These are phyloP conservation scores for Irena cyanogastra DNA, from an alignment of 2,113 vertebrate species.

Conservation along the genomic window DNA sequence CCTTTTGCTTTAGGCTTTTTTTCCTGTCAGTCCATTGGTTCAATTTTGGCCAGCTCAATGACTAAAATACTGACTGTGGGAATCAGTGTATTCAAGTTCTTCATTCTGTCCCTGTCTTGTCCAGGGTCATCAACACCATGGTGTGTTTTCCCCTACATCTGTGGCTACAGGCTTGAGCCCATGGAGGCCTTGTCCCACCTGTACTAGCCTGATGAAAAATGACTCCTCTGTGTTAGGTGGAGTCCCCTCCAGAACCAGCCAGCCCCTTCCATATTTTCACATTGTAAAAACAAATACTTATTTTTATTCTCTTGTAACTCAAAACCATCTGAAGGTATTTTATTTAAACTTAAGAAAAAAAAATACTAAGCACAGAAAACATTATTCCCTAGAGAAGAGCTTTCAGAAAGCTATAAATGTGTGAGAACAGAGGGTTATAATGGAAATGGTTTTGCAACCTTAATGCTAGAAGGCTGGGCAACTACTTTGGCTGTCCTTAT, in stretches of 20 bases:
- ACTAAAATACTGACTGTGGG: not conserved
- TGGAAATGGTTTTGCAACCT: not conserved
- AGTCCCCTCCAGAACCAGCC: not conserved
- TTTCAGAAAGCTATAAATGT: slow-evolving; percentile 39
- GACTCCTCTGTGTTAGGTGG: not conserved
- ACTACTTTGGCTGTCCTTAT: slow-evolving; percentile 12
- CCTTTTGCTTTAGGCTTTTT: not conserved
- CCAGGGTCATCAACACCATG: not conserved
- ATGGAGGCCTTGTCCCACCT: not conserved
- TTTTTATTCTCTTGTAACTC: slow-evolving; percentile 23
- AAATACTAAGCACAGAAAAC: not conserved
- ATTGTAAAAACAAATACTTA: slow-evolving; percentile 40
- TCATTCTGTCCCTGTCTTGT: not conserved
- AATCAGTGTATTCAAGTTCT: not conserved
- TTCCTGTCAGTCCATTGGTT: not conserved
- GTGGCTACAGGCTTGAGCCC: not conserved
- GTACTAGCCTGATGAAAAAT: not conserved
- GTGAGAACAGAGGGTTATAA: slow-evolving; percentile 1
- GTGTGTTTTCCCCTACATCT: not conserved
- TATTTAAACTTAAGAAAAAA: not conserved
- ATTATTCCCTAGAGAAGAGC: not conserved
- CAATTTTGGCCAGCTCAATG: not conserved
- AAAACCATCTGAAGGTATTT: slow-evolving; percentile 30
- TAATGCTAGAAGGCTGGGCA: slow-evolving; percentile 7
- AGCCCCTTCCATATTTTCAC: slow-evolving; percentile 5